Conservation (phyloP, 2,888 invertebrate species). For the Azorinus chamasolen region DNA sequence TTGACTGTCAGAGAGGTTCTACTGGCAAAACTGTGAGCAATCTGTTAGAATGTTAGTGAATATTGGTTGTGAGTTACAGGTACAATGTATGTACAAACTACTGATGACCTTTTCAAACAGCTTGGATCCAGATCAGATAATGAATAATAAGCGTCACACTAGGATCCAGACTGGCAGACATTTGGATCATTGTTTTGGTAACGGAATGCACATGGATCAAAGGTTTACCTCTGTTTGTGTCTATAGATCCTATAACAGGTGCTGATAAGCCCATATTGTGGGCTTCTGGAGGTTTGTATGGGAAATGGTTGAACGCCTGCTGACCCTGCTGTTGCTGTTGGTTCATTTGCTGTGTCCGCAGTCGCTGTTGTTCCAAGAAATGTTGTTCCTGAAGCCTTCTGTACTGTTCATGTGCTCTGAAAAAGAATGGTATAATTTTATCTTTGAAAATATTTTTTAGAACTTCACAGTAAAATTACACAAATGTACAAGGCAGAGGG, state of each 20-base stretch:
- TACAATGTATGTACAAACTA: no score
- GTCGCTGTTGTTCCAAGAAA: conserved; percentile 44
- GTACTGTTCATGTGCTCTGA: conserved; percentile 87
- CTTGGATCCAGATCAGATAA: no score
- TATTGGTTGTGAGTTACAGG: no score
- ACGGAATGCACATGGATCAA: neutral
- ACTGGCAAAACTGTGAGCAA: no score
- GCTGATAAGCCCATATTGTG: conserved; percentile 49
- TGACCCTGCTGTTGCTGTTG: conserved; percentile 16
- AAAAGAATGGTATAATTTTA: neutral
- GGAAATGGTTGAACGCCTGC: conserved; percentile 13
- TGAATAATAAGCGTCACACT: no score
- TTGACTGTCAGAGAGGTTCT: no score
- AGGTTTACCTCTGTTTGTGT: conserved; percentile 32
- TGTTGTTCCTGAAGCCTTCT: conserved; percentile 84
- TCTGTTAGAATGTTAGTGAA: no score
- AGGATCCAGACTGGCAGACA: neutral
- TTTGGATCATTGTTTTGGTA: no score
- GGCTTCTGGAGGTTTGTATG: conserved; percentile 37
- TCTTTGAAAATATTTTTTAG: no score
- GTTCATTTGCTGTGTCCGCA: conserved; percentile 14
- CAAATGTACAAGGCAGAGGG: no score
- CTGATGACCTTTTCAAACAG: no score
- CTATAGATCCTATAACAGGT: conserved; percentile 20
- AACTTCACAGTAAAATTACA: no score